A percentile compares a stretch with the other conserved stretches of the same genome.
Conservation (phyloP, 2,888 invertebrate species). For the Phymatocera aterrima region DNA sequence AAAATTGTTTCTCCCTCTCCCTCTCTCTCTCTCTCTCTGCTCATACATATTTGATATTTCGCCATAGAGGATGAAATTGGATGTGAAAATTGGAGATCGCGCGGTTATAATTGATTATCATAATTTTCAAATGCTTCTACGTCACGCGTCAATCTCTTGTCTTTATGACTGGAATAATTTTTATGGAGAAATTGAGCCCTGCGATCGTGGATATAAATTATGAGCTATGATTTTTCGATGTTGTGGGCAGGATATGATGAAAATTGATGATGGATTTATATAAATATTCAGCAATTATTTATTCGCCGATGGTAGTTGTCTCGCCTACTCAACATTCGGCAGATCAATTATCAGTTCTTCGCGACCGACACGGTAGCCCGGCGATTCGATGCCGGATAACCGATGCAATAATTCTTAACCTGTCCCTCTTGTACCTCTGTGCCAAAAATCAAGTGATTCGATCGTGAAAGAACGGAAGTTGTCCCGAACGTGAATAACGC, state of each 20-base stretch:
- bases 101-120: not conserved
- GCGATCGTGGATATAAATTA: not conserved
- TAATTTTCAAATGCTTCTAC: not conserved
- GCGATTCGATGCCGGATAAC: constrained; percentile 16
- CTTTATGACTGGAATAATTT: not conserved
- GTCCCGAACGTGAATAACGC: not conserved
- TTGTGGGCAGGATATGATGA: not conserved
- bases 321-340: constrained; percentile 8
- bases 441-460: not conserved
- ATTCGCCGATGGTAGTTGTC: not conserved
- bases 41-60: no score
- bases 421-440: not conserved
- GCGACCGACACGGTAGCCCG: not conserved
- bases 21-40: not conserved
- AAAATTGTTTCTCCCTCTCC: not conserved
- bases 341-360: constrained; percentile 30
- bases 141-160: not conserved
- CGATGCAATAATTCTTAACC: not conserved
- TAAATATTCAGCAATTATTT: constrained; percentile 3
- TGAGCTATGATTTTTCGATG: not conserved
- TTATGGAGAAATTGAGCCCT: not conserved
- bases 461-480: no score
- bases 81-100: not conserved
- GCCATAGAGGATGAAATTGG: not conserved
- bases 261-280: constrained; percentile 24